Evolutionary conservation across 2,888 invertebrate genomes (phyloP).

Genomic region (Erebia epiphron): DNA sequence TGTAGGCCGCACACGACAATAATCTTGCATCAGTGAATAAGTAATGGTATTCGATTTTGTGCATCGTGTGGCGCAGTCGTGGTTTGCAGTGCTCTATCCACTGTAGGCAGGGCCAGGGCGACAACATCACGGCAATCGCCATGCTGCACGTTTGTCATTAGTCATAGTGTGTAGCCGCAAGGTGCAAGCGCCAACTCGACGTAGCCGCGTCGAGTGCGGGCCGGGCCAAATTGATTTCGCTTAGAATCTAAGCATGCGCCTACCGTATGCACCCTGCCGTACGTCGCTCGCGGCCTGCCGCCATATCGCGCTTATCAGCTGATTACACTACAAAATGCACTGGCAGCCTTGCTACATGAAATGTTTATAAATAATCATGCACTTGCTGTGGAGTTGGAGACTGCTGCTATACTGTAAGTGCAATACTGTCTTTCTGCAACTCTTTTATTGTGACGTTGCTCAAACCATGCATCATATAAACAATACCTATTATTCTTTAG

Average conservation of each 20-base stretch:
- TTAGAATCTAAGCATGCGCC: slow-evolving; percentile 71
- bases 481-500: neutral
- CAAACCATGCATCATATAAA: neutral
- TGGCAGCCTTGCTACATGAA: slow-evolving; percentile 53
- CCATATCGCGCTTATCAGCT: slow-evolving; percentile 74
- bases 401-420: slow-evolving; percentile 20
- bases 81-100: slow-evolving; percentile 43
- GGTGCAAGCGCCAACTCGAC: slow-evolving; percentile 38
- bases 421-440: neutral
- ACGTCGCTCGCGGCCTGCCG: slow-evolving; percentile 53
- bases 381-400: slow-evolving; percentile 37
- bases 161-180: slow-evolving; percentile 33
- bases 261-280: slow-evolving; percentile 54
- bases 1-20: slow-evolving; percentile 74
- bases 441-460: neutral
- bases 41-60: slow-evolving; percentile 76
- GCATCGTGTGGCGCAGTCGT: slow-evolving; percentile 72
- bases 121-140: slow-evolving; percentile 21
- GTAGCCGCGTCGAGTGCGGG: slow-evolving; percentile 32
- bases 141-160: slow-evolving; percentile 28
- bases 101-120: slow-evolving; percentile 33
- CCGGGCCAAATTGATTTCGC: slow-evolving; percentile 67
- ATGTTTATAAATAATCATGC: slow-evolving; percentile 57
- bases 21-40: slow-evolving; percentile 76
- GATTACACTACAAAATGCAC: slow-evolving; percentile 66